Evolutionary conservation across 2,797 vertebrate genomes (phyloP).

Genomic region (Vireo griseus): DNA sequence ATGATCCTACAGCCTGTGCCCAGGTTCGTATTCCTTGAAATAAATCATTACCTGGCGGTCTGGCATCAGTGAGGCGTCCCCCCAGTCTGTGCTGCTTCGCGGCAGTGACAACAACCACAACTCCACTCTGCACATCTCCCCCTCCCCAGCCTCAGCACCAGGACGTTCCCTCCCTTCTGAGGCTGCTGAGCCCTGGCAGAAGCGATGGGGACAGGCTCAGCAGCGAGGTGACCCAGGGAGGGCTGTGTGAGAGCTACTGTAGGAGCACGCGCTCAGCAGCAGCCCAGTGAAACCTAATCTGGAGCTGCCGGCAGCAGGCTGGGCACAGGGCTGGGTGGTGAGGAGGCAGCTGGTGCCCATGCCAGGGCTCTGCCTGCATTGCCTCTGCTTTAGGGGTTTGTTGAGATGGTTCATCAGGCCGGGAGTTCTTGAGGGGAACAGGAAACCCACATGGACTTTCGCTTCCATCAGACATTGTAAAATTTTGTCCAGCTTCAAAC

Average conservation of each 20-base stretch:
- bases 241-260: background rate
- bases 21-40: accelerated
- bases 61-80: accelerated
- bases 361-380: background rate
- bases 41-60: background rate
- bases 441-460: background rate
- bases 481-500: background rate
- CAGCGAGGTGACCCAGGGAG: background rate
- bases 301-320: background rate
- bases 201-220: background rate
- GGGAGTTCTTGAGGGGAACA: accelerated
- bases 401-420: background rate
- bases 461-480: background rate
- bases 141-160: background rate
- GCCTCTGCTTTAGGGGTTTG: background rate
- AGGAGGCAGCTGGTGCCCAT: background rate
- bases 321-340: background rate
- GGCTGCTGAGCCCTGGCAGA: background rate
- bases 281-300: background rate
- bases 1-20: background rate
- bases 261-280: background rate
- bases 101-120: accelerated
- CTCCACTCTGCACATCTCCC: accelerated
- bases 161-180: background rate
- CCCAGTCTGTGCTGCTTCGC: accelerated